Evolutionary conservation across 53 echinoderm and acorn worm genomes (phyloP), one percentile per base, ranked within the genome.

Genomic region (Henricia sp.): DNA sequence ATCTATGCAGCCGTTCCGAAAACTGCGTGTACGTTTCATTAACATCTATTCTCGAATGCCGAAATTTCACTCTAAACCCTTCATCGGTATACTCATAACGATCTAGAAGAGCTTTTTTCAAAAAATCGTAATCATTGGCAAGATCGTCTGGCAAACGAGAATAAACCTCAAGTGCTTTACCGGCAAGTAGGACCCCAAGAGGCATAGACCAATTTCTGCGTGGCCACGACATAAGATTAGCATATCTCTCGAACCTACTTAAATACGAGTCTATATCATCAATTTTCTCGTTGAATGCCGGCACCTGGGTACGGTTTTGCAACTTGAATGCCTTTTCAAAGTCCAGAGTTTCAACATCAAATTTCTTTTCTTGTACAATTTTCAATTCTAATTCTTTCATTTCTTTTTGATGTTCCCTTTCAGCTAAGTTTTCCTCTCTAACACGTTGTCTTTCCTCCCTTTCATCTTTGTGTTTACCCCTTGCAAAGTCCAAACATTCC

Each of bases 201-300:
- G 67, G 37, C 24, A 83, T 2, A 1, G 84, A 52, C 84, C 84
- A 83, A 14, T 83, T 40, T 6, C 17, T 44, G 5, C 48, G 53
- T 3, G 55, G 11, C 85, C 85, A 84, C 29, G 43, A 30, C 42
- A 25, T 16, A 37, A 13, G 71, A 10, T 16, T 44, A 4, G 85
- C 85, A 40, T 24, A 84, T 20, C 85, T 63, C 46, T 84, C 85
- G 38, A 84, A 84, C 29, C 85, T 19, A 40, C 72, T 20, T 25
- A 84, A 20, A 56, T 71, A 84, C 14, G 85, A 20, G 46, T 84
- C 85, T 24, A 84, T 68, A 36, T 83, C 69, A 26, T 83, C 69
- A 19, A 4, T n/a, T 32, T 39, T 53, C 1, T 83, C 69, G 59
- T 84, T 84, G 25, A 84, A 84, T 4, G 46, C 1, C 17, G 70